Evolutionary conservation across 1,140 invertebrate species (phyloP), one percentile per base, ranked within the genome.

Genomic region (Neodiprion fabricii): DNA sequence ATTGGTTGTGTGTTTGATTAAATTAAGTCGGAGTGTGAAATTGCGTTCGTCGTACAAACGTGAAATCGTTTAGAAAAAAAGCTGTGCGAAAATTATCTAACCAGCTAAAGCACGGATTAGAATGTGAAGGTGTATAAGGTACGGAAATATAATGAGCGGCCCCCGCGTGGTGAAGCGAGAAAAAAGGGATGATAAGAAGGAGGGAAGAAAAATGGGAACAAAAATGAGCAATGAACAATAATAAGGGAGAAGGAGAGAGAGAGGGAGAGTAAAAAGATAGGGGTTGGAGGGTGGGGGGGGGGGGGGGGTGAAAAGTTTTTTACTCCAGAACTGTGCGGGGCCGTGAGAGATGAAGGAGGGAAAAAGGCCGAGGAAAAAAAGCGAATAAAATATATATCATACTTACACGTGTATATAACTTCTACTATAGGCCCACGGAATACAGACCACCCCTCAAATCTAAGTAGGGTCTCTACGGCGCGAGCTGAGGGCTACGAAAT

Each of bases 161-260:
- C 12, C 12, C 28, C 28, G 28, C 28, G 28, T 40, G 28, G 2
- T 40, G 21, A n/a, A 48, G n/a, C 21, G 4, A 40, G 47, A 65
- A 23, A 72, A 65, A 66, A 11, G 66, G 66, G 49, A 40, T 65
- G 21, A 61, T 65, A 70, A 47, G 14, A 40, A 74, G 66, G n/a
- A 17, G 28, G 28, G 5, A 10, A 7, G 12, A 40, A 72, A 68
- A 72, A 72, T 68, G 61, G 47, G 66, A n/a, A 47, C 14, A 21
- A 48, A 68, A 75, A 21, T 9, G n/a, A 72, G 21, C 8, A 72
- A 68, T 28, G 47, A 28, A 68, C 67, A 48, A 14, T 48, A n/a
- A 49, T 66, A 40, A 74, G 23, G 66, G 28, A n/a, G 74, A 48
- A 61, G 21, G 48, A 48, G 50, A 40, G 10, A 49, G 47, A 40